phyloP scores from a whole-genome alignment of 2,797 vertebrate species.

The Zenarchopterus dispar region DNA sequence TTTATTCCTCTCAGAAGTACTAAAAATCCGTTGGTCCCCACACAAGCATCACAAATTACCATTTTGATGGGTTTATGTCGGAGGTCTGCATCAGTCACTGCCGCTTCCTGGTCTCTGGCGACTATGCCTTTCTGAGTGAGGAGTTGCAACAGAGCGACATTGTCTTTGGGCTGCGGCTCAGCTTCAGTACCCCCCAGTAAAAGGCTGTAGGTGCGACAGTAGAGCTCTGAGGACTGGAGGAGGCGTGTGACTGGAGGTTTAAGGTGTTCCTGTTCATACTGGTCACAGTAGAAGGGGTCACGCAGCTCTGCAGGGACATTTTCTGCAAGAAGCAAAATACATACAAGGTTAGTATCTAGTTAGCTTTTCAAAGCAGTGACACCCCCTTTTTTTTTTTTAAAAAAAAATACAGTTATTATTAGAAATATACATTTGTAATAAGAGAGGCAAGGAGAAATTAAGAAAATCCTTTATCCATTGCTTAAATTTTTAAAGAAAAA shows the following conservation, averaged over 20 bases:
- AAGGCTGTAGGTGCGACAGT: constrained; percentile 88
- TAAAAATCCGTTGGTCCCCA: too few species aligned
- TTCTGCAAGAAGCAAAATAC: constrained; percentile 73
- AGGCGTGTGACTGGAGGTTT: constrained; percentile 91
- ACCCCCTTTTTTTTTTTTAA: too few species aligned
- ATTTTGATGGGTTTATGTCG: constrained; percentile 90
- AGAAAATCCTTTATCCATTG: too few species aligned
- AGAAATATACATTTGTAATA: too few species aligned
- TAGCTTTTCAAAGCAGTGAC: background rate
- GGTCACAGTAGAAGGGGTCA: constrained; percentile 94
- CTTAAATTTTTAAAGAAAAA: too few species aligned
- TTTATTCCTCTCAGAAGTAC: background rate
- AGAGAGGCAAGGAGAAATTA: too few species aligned
- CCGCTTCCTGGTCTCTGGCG: constrained; percentile 79
- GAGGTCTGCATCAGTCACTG: constrained; percentile 86
- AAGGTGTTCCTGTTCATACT: constrained; percentile 95
- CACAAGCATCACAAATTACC: constrained; percentile 74
- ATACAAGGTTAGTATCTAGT: constrained; percentile 11
- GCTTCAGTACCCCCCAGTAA: constrained; percentile 60
- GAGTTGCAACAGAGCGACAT: constrained; percentile 82
- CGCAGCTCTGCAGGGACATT: constrained; percentile 91
- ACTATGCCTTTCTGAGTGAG: constrained; percentile 81
- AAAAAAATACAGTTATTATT: too few species aligned
- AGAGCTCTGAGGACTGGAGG: constrained; percentile 89
- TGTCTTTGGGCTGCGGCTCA: constrained; percentile 81